phyloP scores from a whole-genome alignment of 2,888 invertebrate genomes.

The Quadriops clusia region DNA sequence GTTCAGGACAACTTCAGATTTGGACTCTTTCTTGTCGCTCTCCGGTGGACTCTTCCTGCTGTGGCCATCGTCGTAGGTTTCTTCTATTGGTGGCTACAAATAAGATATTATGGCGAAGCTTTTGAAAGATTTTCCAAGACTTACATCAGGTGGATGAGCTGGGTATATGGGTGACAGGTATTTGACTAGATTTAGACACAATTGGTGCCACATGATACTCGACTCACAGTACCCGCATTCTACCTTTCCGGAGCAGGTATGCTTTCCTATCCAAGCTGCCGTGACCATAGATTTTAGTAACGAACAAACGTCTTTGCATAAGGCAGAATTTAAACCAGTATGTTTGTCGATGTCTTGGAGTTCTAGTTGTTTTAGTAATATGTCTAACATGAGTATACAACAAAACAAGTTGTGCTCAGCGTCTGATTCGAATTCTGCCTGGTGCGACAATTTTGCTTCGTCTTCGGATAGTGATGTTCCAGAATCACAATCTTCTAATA shows the following conservation, averaged over 20 bases:
- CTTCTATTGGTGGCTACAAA: slow-evolving; percentile 51
- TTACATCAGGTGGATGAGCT: slow-evolving; percentile 64
- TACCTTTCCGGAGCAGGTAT: slow-evolving; percentile 45
- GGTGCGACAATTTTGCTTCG: slow-evolving; percentile 47
- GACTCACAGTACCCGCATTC: slow-evolving; percentile 91
- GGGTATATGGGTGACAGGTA: slow-evolving; percentile 67
- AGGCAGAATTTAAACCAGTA: slow-evolving; percentile 62
- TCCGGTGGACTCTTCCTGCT: slow-evolving; percentile 60
- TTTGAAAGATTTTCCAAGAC: slow-evolving; percentile 21
- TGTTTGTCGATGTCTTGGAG: slow-evolving; percentile 74
- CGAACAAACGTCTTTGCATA: slow-evolving; percentile 62
- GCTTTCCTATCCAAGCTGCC: slow-evolving; percentile 58
- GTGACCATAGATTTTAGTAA: slow-evolving; percentile 66
- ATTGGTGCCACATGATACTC: slow-evolving; percentile 88
- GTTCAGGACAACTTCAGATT: slow-evolving; percentile 49
- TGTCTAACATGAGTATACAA: slow-evolving; percentile 92
- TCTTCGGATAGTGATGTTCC: slow-evolving; percentile 59
- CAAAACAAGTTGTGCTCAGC: slow-evolving; percentile 77
- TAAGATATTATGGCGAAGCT: slow-evolving; percentile 2
- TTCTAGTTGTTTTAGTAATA: slow-evolving; percentile 88
- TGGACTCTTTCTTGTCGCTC: slow-evolving; percentile 54
- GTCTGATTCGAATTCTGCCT: slow-evolving; percentile 58
- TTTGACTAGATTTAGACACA: slow-evolving; percentile 67
- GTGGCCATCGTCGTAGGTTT: slow-evolving; percentile 53
- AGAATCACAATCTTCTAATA: slow-evolving; percentile 53